Conservation (phyloP, 2,113 vertebrate species). For the Nipponia nippon region DNA sequence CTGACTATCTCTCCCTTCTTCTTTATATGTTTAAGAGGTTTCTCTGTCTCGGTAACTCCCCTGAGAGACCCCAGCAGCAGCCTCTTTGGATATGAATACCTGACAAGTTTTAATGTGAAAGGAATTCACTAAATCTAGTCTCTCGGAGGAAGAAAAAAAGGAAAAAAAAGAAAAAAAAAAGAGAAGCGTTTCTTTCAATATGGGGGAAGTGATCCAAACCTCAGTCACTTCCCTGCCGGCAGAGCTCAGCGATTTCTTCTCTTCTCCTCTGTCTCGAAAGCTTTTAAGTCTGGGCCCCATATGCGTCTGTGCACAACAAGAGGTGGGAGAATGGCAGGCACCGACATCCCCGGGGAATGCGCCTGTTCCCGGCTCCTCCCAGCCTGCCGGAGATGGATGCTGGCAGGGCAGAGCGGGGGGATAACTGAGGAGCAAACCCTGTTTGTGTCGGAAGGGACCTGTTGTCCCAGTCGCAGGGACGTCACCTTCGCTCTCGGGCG, state of each 20-base stretch:
- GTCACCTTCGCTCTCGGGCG: not conserved
- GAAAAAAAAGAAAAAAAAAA: not conserved
- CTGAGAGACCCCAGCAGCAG: conserved; percentile 38
- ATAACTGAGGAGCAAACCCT: not conserved
- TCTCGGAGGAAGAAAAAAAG: not conserved
- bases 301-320: conserved; percentile 19
- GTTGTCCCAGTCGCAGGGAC: not conserved
- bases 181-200: conserved; percentile 13
- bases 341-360: not conserved
- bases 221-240: conserved; percentile 27
- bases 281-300: conserved; percentile 37
- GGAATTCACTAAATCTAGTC: conserved; percentile 65
- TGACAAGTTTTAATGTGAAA: conserved; percentile 69
- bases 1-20: conserved; percentile 30
- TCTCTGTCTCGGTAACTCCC: conserved; percentile 43
- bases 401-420: not conserved
- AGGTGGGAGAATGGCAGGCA: not conserved
- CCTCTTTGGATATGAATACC: conserved; percentile 61
- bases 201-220: conserved; percentile 33
- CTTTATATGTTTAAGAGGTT: conserved; percentile 53
- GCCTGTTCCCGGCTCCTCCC: not conserved
- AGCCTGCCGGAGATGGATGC: not conserved
- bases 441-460: not conserved
- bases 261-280: conserved; percentile 11
- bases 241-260: conserved; percentile 2